Evolutionary conservation across 2,113 vertebrate species (phyloP).

Genomic region (Ariopsis seemanni): DNA sequence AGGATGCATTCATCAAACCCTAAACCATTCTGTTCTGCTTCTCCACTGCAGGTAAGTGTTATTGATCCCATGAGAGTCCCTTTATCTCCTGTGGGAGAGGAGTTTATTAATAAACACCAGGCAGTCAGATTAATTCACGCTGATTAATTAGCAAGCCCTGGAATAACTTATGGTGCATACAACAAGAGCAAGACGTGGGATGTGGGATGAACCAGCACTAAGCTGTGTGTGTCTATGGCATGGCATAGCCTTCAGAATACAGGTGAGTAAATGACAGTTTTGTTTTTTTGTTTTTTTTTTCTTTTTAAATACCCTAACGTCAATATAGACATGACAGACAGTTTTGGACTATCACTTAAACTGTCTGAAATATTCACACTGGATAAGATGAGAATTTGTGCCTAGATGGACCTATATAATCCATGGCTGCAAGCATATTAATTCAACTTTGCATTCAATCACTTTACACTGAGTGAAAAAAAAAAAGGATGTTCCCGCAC

Average conservation of each 20-base stretch:
- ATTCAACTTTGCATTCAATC: background rate
- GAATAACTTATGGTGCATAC: slow-evolving; percentile 43
- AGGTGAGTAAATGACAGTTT: background rate
- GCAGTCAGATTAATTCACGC: slow-evolving; percentile 13
- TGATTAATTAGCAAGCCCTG: slow-evolving; percentile 43
- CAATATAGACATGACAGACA: background rate
- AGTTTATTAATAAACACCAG: slow-evolving; percentile 53
- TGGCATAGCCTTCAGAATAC: background rate
- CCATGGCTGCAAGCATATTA: slow-evolving; percentile 7
- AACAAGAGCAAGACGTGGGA: slow-evolving; percentile 7
- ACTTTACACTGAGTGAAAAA: background rate
- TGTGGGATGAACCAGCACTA: background rate
- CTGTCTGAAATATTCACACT: background rate
- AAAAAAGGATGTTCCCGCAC: background rate
- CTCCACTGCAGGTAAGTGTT: slow-evolving; percentile 35
- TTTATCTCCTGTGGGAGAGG: slow-evolving; percentile 23
- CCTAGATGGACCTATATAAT: background rate
- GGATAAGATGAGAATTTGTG: background rate
- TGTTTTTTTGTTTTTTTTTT: background rate
- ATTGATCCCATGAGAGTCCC: slow-evolving; percentile 34
- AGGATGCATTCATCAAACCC: slow-evolving; percentile 45
- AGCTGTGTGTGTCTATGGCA: slow-evolving; percentile 22
- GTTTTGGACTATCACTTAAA: background rate
- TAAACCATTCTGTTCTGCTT: slow-evolving; percentile 25
- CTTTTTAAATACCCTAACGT: background rate